A percentile compares a stretch with the other conserved stretches of the same genome.
Evolutionary conservation across 1,140 invertebrate species (phyloP).

Genomic region (Diachasmimorpha longicaudata): DNA sequence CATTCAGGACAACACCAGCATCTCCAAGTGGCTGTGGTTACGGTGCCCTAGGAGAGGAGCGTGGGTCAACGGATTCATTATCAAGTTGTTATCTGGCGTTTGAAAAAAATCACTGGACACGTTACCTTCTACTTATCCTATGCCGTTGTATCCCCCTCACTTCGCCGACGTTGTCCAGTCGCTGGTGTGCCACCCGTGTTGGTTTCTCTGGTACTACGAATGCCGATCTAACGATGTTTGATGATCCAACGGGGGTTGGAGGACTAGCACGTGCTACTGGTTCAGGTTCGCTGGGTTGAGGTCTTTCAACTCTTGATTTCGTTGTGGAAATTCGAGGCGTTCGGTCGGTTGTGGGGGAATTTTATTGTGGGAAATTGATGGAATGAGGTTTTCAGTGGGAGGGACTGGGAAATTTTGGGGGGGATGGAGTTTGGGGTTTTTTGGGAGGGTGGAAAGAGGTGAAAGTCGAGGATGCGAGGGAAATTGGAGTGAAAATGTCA

Average conservation of each 20-base stretch:
- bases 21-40: not conserved
- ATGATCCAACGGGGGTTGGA: not conserved
- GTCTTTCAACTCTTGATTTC: not conserved
- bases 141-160: not conserved
- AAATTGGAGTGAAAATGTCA: too few relatives aligned
- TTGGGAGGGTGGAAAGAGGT: too few relatives aligned
- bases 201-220: not conserved
- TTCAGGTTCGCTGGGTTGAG: not conserved
- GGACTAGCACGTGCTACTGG: not conserved
- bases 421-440: too few relatives aligned
- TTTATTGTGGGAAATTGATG: too few relatives aligned
- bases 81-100: constrained; percentile 24
- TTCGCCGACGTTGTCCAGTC: not conserved
- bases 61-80: constrained; percentile 26
- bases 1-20: not conserved
- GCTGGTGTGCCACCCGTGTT: not conserved
- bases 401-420: too few relatives aligned
- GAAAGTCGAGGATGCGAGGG: too few relatives aligned
- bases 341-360: too few relatives aligned
- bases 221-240: constrained; percentile 7
- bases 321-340: too few relatives aligned
- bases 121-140: constrained; percentile 10
- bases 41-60: not conserved
- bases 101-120: constrained; percentile 18
- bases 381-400: too few relatives aligned